Evolutionary conservation across 2,113 vertebrate genomes (phyloP).

Genomic region (human (Homo sapiens)): DNA sequence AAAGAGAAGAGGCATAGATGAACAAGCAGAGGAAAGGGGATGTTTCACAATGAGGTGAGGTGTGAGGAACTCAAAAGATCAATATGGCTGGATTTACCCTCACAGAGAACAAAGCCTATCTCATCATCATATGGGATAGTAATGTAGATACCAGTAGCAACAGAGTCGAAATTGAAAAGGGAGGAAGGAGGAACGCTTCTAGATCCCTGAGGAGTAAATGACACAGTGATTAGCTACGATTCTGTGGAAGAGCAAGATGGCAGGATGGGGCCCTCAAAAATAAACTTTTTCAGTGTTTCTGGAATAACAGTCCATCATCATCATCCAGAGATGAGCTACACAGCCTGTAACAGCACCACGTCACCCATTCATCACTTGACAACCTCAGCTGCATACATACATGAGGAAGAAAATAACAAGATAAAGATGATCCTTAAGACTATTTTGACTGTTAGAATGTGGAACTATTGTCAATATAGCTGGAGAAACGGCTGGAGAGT

Average conservation of each 20-base stretch:
- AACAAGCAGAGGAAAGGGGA: not conserved
- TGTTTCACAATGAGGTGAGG: not conserved
- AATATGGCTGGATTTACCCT: not conserved
- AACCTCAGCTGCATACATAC: not conserved
- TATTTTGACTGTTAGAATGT: not conserved
- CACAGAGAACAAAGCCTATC: not conserved
- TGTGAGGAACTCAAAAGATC: not conserved
- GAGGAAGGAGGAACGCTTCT: not conserved
- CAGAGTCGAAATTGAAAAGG: not conserved
- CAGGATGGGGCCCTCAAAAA: not conserved
- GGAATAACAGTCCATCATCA: not conserved
- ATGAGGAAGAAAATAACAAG: not conserved
- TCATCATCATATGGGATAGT: not conserved
- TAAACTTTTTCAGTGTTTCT: not conserved
- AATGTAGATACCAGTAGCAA: not conserved
- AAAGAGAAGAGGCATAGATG: not conserved
- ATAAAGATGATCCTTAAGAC: not conserved
- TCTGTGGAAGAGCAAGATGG: not conserved
- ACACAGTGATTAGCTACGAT: not conserved
- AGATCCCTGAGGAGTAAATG: not conserved
- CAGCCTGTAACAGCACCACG: not conserved
- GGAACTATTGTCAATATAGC: not conserved
- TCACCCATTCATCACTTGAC: not conserved
- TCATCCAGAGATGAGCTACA: not conserved
- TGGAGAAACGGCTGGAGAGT: slow-evolving; percentile 82